A percentile compares a stretch with the other conserved stretches of the same genome.
Conservation (phyloP, 2,113 vertebrate genomes). For the Chloebia gouldiae region DNA sequence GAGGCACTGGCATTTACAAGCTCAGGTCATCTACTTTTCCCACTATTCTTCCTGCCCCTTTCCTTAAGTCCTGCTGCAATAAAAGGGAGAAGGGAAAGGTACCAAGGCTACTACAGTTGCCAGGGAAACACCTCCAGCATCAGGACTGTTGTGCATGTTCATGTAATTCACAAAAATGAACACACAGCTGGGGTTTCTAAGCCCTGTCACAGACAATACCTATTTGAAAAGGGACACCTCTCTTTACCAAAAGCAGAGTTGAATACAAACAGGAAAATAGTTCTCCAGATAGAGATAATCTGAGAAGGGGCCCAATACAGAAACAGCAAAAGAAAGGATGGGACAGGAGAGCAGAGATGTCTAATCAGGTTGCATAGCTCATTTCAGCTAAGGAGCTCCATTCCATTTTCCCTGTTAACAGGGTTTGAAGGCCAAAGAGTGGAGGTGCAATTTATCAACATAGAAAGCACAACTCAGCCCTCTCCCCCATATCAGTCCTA, state of each 20-base stretch:
- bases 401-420: neutral
- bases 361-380: neutral
- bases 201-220: neutral
- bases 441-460: neutral
- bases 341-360: neutral
- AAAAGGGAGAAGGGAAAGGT: neutral
- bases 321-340: neutral
- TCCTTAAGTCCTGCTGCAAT: neutral
- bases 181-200: neutral
- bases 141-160: rapidly evolving
- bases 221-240: neutral
- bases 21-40: neutral
- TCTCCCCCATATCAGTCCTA: neutral
- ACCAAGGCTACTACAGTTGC: neutral
- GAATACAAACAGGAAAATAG: neutral
- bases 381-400: neutral
- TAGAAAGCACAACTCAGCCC: neutral
- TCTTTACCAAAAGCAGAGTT: neutral
- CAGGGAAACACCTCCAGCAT: neutral
- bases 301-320: neutral
- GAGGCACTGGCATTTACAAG: neutral
- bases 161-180: neutral
- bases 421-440: neutral
- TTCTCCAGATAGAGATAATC: neutral
- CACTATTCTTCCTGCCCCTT: neutral